Evolutionary conservation across 2,113 vertebrate species (phyloP), one percentile per base, ranked within the genome.

Genomic region (Xiphophorus maculatus): DNA sequence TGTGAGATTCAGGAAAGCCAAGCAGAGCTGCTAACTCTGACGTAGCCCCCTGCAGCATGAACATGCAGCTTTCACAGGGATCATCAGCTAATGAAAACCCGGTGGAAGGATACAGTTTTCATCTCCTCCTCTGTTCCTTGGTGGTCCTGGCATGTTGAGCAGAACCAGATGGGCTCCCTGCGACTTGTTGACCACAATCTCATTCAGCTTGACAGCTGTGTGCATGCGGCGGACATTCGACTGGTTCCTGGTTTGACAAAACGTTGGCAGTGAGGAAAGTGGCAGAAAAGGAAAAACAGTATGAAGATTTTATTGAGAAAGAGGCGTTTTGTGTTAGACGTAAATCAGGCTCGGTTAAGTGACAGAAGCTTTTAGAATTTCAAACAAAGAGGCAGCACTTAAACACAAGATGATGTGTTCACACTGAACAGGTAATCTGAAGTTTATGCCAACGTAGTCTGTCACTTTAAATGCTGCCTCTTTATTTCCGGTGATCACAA

Each of bases 171-270:
- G 97, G 10, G 97, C 97, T 0, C 95, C 93, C 82, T 97, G 98
- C 2, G 98, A 99, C 88, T 95, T 97, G 89, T 93, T 96, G 68
- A 97, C 94, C 66, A 98, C 95, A 8, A 97, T 95, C 27, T 96
- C 97, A 0, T 99, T 99, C 68, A 99, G 96, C 90, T 96, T 97
- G 73, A 99, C 95, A 0, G 98, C 98, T 0, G 98, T 99, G 92
- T 99, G 98, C 98, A 99, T 99, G 86, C 98, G 94, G 70, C 98
- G 94, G 2, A 99, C 97, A 0, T 99, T 99, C 1, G 96, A 96
- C 88, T 98, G 97, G 92, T 99, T 97, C 91, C 98, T 98, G 14
- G 60, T 71, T 68, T 35, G 40, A 81, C 25, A 61, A n/a, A 11
- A 32, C 19, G 27, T 6, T 22, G 3, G 32, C 62, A 63, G 62